Conservation (phyloP, 2,797 vertebrate species). For the Sebastes goodei region DNA sequence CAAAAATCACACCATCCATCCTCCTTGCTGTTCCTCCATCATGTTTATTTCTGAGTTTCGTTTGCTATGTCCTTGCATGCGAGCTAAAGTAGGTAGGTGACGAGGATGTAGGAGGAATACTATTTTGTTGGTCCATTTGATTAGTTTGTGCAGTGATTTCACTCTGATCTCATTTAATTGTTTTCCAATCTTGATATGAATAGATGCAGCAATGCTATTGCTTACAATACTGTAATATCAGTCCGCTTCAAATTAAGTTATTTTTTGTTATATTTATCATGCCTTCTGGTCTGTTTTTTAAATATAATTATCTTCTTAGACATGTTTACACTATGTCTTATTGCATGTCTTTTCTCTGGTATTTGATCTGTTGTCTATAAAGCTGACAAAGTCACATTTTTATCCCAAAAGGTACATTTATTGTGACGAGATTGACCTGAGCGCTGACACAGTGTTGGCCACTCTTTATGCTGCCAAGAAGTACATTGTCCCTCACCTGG, state of each 20-base stretch:
- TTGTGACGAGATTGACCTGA: slow-evolving; percentile 97
- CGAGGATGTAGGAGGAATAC: slow-evolving; percentile 53
- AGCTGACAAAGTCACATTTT: slow-evolving; percentile 25
- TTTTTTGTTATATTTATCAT: neutral
- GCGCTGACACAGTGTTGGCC: slow-evolving; percentile 95
- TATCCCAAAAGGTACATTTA: slow-evolving; percentile 91
- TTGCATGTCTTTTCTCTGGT: neutral
- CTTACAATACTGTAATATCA: neutral
- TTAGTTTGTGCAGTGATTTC: slow-evolving; percentile 22
- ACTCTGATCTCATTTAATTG: neutral
- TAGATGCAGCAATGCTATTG: neutral
- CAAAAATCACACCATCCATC: slow-evolving; percentile 32
- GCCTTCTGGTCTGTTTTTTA: neutral
- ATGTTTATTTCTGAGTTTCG: slow-evolving; percentile 23
- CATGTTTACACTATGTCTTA: neutral
- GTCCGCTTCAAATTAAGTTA: neutral
- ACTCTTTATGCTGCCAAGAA: slow-evolving; percentile 98
- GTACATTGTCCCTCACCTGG: slow-evolving; percentile 98
- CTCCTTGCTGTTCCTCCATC: slow-evolving; percentile 15
- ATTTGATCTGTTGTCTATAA: neutral
- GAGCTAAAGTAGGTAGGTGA: slow-evolving; percentile 26
- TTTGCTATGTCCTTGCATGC: slow-evolving; percentile 28
- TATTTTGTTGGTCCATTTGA: slow-evolving; percentile 29
- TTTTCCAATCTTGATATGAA: neutral
- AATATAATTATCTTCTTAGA: neutral